Percentiles rank a stretch among this genome's conserved stretches.
These are phyloP conservation scores for Phylloscopus collybita DNA, from an alignment of 2,797 vertebrate genomes.

Conservation along the genomic window DNA sequence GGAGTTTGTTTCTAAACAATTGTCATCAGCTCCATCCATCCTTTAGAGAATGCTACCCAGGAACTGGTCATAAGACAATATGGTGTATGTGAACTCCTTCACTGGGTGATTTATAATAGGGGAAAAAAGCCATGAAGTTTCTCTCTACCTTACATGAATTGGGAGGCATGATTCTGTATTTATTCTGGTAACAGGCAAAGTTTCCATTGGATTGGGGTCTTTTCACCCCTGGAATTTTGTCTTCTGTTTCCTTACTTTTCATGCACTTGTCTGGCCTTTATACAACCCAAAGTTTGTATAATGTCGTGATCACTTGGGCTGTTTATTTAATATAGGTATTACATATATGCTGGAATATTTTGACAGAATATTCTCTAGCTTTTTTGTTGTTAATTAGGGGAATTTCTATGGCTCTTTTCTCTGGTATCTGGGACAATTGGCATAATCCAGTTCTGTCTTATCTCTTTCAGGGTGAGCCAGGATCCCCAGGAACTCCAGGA, in stretches of 20 bases:
- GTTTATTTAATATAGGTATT: not conserved
- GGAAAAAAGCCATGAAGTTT: not conserved
- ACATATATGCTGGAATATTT: not conserved
- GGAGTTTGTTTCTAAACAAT: not conserved
- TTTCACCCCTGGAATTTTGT: not conserved
- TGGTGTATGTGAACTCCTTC: not conserved
- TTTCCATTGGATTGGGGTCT: not conserved
- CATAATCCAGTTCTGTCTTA: not conserved
- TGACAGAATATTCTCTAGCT: not conserved
- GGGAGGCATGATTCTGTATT: not conserved
- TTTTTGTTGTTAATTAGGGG: not conserved
- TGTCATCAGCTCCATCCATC: not conserved
- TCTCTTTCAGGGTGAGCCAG: conserved; percentile 88
- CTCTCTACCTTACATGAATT: not conserved
- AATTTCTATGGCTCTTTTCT: not conserved
- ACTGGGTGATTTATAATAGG: not conserved
- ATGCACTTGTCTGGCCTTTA: not conserved
- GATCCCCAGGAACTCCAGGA: conserved; percentile 89
- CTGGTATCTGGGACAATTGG: not conserved
- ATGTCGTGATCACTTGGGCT: not conserved
- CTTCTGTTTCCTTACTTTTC: not conserved
- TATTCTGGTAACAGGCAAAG: not conserved
- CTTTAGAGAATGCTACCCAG: not conserved
- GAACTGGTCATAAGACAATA: not conserved
- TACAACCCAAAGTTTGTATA: not conserved